phyloP scores from a whole-genome alignment of 2,888 invertebrate species.

The Trileptium ribeirensis region DNA sequence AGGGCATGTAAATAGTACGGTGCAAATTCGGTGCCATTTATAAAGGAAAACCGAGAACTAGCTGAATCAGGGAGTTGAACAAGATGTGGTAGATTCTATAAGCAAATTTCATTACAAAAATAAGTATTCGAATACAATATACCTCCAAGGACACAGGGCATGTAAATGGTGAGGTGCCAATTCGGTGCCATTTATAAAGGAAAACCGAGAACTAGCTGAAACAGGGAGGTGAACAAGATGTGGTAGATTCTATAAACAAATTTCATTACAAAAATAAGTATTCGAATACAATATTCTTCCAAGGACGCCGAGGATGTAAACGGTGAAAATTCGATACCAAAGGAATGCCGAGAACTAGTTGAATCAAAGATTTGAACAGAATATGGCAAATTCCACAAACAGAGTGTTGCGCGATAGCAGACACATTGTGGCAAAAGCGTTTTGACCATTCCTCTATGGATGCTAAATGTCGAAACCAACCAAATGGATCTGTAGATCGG shows the following conservation, averaged over 20 bases:
- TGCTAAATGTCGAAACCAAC: no score
- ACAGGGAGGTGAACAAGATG: conserved; percentile 51
- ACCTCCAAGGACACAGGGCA: no score
- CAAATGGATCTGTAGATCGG: no score
- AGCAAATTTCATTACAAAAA: no score
- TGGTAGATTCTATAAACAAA: conserved; percentile 49
- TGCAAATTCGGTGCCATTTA: conserved; percentile 54
- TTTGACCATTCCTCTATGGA: no score
- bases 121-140: no score
- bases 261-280: no score
- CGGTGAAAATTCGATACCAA: conserved; percentile 75
- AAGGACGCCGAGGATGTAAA: conserved; percentile 54
- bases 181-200: conserved; percentile 54
- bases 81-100: conserved; percentile 51
- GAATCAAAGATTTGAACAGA: conserved; percentile 79
- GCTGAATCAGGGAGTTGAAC: conserved; percentile 52
- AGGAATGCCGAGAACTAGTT: conserved; percentile 86
- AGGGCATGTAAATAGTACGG: no score
- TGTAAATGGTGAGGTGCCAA: no score
- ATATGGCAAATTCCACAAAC: conserved; percentile 79
- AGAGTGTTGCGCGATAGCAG: no score
- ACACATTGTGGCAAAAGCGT: no score
- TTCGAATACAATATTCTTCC: no score
- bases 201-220: conserved; percentile 52
- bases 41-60: conserved; percentile 52